Evolutionary conservation across 1,140 invertebrate species (phyloP), one percentile per base, ranked within the genome.

Genomic region (Hyphantria cunea): DNA sequence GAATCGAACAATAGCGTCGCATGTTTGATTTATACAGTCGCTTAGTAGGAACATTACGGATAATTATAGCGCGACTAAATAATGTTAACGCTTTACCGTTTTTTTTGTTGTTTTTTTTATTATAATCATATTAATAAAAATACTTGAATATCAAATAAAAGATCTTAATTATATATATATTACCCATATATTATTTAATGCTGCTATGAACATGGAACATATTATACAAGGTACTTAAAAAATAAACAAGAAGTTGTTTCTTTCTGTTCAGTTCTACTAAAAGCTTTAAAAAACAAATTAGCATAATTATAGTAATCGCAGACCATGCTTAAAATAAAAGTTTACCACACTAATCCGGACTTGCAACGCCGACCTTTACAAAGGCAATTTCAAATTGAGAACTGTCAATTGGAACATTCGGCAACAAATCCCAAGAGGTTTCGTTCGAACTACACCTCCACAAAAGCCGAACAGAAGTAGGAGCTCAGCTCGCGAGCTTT

Each of bases 381-480:
- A 68, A 64, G 61, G 44, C 61, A 70, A 68, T 80, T 75, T 74
- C 69, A 78, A 85, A 87, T 84, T 83, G 78, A 71, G 59, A 84
- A 81, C 83, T 86, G 83, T 86, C 84, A 87, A 88, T 88, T 84
- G 78, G 68, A 64, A 65, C 73, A 68, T 70, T 77, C 74, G 65
- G 61, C 58, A 70, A 77, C 84, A 87, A 90, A 84, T 86, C 85
- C 81, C 88, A 89, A 90, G 85, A 84, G 80, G 80, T 79, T 64
- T 80, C 76, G 78, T 62, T 74, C 84, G 70, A 71, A 74, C 80
- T 88, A 89, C 83, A 86, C 80, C 82, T 86, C 82, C 79, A 87
- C 85, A 86, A 90, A 85, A 90, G 88, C 86, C 85, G 86, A 90
- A 89, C 88, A 89, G 88, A 90, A 89, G 88, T 90, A 90, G 85